These are phyloP conservation scores for Campylomormyrus tamandua DNA, from an alignment of 2,113 vertebrate species.

Conservation along the genomic window DNA sequence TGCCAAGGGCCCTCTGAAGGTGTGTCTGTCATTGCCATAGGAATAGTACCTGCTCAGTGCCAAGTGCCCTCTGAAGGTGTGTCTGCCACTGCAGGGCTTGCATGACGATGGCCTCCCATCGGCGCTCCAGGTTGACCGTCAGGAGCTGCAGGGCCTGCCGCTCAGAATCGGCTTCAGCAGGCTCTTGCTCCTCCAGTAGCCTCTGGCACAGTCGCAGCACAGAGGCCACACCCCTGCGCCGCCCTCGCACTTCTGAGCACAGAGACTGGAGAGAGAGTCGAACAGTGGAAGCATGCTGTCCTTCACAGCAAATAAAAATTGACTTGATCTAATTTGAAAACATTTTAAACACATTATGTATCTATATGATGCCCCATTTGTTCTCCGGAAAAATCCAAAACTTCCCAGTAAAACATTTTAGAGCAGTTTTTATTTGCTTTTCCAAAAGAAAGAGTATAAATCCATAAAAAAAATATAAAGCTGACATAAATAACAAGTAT, in stretches of 20 bases:
- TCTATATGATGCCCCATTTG: background rate
- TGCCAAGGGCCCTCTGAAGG: slow-evolving; percentile 23
- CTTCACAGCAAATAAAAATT: background rate
- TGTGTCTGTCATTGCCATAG: slow-evolving; percentile 26
- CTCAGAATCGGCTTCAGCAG: slow-evolving; percentile 73
- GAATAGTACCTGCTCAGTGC: slow-evolving; percentile 67
- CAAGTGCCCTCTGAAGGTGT: slow-evolving; percentile 71
- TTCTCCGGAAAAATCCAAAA: background rate
- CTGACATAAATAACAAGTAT: background rate
- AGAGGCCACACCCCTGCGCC: slow-evolving; percentile 78
- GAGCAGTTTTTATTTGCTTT: background rate
- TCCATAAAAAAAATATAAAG: background rate
- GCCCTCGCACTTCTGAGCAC: slow-evolving; percentile 78
- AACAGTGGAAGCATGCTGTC: background rate
- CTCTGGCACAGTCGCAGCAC: slow-evolving; percentile 87
- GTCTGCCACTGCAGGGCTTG: slow-evolving; percentile 95
- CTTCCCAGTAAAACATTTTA: background rate
- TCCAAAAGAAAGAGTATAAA: background rate
- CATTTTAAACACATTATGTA: background rate
- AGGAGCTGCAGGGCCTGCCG: slow-evolving; percentile 86
- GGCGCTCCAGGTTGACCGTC: slow-evolving; percentile 88
- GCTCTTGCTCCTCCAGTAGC: slow-evolving; percentile 79
- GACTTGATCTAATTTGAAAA: background rate
- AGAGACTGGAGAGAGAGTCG: slow-evolving; percentile 63
- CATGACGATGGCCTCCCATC: slow-evolving; percentile 98